Evolutionary conservation across 2,113 vertebrate genomes (phyloP), one percentile per base, ranked within the genome.

Genomic region (Odontophorus gujanensis): DNA sequence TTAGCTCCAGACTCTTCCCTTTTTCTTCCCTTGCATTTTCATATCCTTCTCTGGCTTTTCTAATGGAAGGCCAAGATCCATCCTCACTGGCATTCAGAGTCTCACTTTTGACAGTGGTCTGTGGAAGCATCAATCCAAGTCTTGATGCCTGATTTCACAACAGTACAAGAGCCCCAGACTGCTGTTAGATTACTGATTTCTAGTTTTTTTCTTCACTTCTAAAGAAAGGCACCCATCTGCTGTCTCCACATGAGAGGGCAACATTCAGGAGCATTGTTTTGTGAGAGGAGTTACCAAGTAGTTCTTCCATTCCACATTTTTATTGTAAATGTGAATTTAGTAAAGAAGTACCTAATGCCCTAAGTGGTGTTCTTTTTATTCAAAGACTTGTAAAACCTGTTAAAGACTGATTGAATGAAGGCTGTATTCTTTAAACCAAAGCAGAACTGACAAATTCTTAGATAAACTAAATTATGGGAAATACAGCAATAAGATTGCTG

Each of bases 391-490:
- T 69, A 67, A 91, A 74, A 85, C 55, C 34, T 82, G 34, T 92
- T 81, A 81, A 80, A 87, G 50, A 42, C 34, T 76, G n/a, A 85
- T 85, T 95, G 71, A 50, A 47, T 32, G 55, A 85, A 89, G 51
- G 38, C 57, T 80, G 87, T 65, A 47, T 82, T 92, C 47, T 85
- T 73, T 85, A 87, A 82, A 38, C 26, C 15, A 6, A 81, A 75
- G 40, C 38, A 69, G 36, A 71, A 59, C 78, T 89, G 81, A 75
- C 85, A 85, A 51, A 71, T 61, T 76, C 26, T 89, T 85, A 63
- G 25, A 48, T 89, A 59, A 89, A 34, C 26, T 74, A 89, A 80
- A 77, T 89, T 92, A 69, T 36, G 47, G 65, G 75, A 95, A 93
- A 74, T 82, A 66, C 80, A 47, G 22, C 75, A 89, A 45, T 83